phyloP scores from a whole-genome alignment of 2,888 invertebrate genomes.

The Drosophila neotestacea region DNA sequence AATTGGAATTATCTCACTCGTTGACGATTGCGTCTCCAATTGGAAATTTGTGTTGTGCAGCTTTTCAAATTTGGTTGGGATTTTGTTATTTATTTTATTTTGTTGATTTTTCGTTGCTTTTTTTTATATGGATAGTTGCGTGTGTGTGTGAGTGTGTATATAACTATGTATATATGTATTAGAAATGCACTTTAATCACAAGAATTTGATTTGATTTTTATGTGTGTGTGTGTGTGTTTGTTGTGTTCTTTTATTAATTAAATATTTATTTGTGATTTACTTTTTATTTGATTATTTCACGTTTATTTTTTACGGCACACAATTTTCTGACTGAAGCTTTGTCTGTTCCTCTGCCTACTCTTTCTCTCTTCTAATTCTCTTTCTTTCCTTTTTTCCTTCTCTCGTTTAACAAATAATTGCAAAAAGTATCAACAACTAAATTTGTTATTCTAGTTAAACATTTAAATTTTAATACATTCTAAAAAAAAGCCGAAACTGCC shows the following conservation, averaged over 20 bases:
- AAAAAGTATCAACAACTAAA: slow-evolving; percentile 81
- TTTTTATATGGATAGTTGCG: slow-evolving; percentile 44
- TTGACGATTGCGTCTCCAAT: slow-evolving; percentile 29
- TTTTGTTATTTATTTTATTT: slow-evolving; percentile 18
- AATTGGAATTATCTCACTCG: slow-evolving; percentile 52
- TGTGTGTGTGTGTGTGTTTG: slow-evolving; percentile 32
- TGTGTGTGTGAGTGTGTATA: slow-evolving; percentile 31
- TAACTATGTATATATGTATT: slow-evolving; percentile 57
- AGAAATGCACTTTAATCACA: slow-evolving; percentile 82
- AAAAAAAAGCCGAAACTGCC: slow-evolving; percentile 74
- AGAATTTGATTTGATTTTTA: slow-evolving; percentile 72
- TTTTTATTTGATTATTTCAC: slow-evolving; percentile 46
- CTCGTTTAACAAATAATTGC: slow-evolving; percentile 78
- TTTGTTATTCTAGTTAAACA: slow-evolving; percentile 81
- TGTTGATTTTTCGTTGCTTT: slow-evolving; percentile 45
- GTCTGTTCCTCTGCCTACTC: slow-evolving; percentile 20
- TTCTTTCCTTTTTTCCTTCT: slow-evolving; percentile 14
- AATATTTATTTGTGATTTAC: slow-evolving; percentile 33
- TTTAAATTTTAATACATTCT: slow-evolving; percentile 78
- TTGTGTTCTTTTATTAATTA: slow-evolving; percentile 31
- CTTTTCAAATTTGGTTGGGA: slow-evolving; percentile 12
- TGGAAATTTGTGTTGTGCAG: slow-evolving; percentile 36
- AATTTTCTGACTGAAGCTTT: slow-evolving; percentile 58
- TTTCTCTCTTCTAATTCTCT: slow-evolving; percentile 4
- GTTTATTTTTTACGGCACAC: slow-evolving; percentile 54